A percentile compares a stretch with the other conserved stretches of the same genome.
Conservation (phyloP, 2,888 invertebrate species). For the Schrankia costaestrigalis region DNA sequence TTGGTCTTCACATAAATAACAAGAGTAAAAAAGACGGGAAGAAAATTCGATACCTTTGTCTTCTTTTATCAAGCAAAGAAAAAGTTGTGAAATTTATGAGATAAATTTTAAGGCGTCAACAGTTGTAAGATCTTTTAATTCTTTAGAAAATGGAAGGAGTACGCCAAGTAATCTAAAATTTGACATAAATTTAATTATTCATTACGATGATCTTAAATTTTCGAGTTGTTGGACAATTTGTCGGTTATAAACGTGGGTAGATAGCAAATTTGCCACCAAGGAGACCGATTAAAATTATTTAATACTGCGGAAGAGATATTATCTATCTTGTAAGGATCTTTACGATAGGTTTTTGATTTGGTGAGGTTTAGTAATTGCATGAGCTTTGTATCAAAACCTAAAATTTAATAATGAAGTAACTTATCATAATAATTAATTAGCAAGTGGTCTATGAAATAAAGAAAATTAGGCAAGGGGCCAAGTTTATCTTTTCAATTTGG, state of each 20-base stretch:
- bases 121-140: conserved; percentile 17
- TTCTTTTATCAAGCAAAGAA: conserved; percentile 6
- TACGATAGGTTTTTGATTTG: conserved; percentile 2
- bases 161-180: conserved; percentile 25
- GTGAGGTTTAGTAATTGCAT: not conserved
- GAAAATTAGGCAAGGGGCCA: too few relatives aligned
- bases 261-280: conserved; percentile 13
- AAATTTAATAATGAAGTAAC: too few relatives aligned
- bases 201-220: conserved; percentile 20
- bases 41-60: not conserved
- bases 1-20: conserved; percentile 8
- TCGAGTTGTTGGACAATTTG: conserved; percentile 23
- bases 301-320: too few relatives aligned
- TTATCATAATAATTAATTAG: too few relatives aligned
- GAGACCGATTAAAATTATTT: conserved; percentile 19
- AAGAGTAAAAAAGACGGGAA: conserved; percentile 3
- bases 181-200: conserved; percentile 28
- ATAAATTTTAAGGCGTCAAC: conserved; percentile 11
- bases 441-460: too few relatives aligned
- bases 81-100: conserved; percentile 2
- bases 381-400: not conserved
- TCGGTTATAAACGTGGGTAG: conserved; percentile 18
- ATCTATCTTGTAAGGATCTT: conserved; percentile 4
- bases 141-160: conserved; percentile 7
- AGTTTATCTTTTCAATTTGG: too few relatives aligned